phyloP scores from a whole-genome alignment of 2,888 invertebrate species.

The Dasypolia templi region DNA sequence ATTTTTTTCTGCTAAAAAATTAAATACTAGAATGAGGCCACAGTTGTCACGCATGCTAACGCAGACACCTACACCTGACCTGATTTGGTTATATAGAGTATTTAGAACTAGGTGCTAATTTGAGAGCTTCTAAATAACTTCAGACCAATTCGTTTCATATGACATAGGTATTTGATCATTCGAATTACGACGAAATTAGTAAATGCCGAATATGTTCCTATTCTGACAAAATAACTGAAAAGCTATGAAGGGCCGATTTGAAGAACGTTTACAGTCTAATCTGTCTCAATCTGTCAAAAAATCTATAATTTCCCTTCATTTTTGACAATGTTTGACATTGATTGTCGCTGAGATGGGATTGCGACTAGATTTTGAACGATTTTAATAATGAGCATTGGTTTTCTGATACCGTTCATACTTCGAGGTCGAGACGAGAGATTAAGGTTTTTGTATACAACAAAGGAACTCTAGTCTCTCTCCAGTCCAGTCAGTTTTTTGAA shows the following conservation, averaged over 20 bases:
- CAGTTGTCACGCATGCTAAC: constrained; percentile 23
- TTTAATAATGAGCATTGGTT: no score
- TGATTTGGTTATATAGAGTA: constrained; percentile 35
- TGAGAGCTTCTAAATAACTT: background rate
- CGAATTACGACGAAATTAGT: background rate
- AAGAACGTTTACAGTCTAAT: no score
- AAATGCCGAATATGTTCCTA: background rate
- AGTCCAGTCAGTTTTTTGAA: background rate
- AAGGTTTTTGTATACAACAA: no score
- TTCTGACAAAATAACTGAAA: background rate
- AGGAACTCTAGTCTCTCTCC: background rate
- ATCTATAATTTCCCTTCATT: no score
- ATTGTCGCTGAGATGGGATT: no score
- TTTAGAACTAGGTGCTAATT: constrained; percentile 4
- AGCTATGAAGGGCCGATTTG: background rate
- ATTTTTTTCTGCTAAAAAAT: background rate
- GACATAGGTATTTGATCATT: background rate
- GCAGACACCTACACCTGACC: constrained; percentile 44
- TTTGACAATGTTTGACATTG: no score
- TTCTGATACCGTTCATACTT: no score
- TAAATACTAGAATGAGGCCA: constrained; percentile 31
- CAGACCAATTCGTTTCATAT: background rate
- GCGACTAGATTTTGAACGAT: no score
- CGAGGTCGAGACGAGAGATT: no score
- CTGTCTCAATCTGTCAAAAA: no score